Evolutionary conservation across 2,888 invertebrate species (phyloP).

Genomic region (Scrobipalpa atriplicella): DNA sequence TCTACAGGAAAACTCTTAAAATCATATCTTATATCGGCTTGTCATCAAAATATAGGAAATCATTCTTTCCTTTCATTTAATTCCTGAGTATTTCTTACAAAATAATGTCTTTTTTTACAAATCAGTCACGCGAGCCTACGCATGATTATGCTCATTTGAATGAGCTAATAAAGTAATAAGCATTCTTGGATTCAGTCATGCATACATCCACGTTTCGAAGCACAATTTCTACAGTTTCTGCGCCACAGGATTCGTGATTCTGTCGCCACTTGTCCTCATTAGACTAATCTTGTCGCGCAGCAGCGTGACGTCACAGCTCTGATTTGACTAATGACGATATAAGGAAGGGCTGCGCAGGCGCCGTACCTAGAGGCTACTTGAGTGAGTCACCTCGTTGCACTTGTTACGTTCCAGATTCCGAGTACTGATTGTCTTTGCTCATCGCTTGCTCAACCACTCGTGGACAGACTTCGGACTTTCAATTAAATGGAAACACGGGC

Average conservation of each 20-base stretch:
- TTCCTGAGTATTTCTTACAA: not conserved
- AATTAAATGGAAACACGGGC: not conserved
- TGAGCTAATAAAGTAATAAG: constrained; percentile 1
- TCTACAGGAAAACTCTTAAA: not conserved
- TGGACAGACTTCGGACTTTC: constrained; percentile 8
- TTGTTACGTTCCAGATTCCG: not conserved
- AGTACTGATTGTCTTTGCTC: constrained; percentile 11
- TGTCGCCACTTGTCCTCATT: constrained; percentile 15
- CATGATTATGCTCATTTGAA: not conserved
- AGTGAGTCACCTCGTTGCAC: constrained; percentile 16
- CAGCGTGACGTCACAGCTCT: constrained; percentile 22
- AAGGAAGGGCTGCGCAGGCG: constrained; percentile 18
- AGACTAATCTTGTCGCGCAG: constrained; percentile 9
- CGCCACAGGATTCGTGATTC: not conserved
- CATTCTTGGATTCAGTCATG: constrained; percentile 11
- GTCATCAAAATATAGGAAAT: too few relatives aligned
- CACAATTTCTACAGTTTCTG: not conserved
- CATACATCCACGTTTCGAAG: constrained; percentile 2
- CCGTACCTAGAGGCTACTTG: not conserved
- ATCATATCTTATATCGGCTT: too few relatives aligned
- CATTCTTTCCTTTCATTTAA: too few relatives aligned
- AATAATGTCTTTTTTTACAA: constrained; percentile 14
- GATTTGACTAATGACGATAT: constrained; percentile 23
- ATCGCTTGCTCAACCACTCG: constrained; percentile 10
- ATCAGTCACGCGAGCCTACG: constrained; percentile 4